Base-by-base conservation (phyloP, 2,888 invertebrate species). In the Andrena fulva region DNA sequence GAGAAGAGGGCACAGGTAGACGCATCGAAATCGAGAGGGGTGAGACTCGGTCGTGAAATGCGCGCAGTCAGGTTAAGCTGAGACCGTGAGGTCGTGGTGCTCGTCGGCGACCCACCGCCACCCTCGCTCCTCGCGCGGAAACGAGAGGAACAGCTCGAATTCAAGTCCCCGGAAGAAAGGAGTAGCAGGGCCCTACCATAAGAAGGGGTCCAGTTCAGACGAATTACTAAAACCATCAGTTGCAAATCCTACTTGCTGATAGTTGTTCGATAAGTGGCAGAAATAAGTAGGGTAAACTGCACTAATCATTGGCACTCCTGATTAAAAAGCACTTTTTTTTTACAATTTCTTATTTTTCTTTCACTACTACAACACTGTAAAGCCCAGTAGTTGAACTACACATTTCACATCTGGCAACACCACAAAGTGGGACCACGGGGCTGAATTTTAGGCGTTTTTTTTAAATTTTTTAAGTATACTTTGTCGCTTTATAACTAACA, bases 11-110 rank as follows among this genome's bases (percentile, higher is more conserved):
- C 72, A 31, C 84, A 84, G 80, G 80, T 77, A 85, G 85, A 35
- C 73, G 77, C 76, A 59, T 85, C 85, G 85, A 71, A 85, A 80
- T 68, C 73, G 80, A 74, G 80, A 80, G 74, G 80, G 76, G 42
- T 71, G 77, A 56, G 67, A 75, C 60, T 33, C 54, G 64, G 69
- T 60, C 66, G 70, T 66, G 66, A 70, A 73, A 77, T 59, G 27
- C 72, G 56, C 54, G 42, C 42, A 42, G 42, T 12, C 42, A 50
- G 52, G 48, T 59, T 68, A 33, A 66, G 33, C 50, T 27, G 52
- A 64, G 68, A 48, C 76, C 12, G 63, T 42, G 84, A 56, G 70
- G 69, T 72, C 76, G 76, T 31, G 70, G 42, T 59, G 62, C 29
- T 82, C 54, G 52, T 76, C 80, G 64, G 31, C 74, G 66, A 59